A percentile compares a stretch with the other conserved stretches of the same genome.
phyloP scores from a whole-genome alignment of 2,113 vertebrate species.

The Hippoglossus stenolepis region DNA sequence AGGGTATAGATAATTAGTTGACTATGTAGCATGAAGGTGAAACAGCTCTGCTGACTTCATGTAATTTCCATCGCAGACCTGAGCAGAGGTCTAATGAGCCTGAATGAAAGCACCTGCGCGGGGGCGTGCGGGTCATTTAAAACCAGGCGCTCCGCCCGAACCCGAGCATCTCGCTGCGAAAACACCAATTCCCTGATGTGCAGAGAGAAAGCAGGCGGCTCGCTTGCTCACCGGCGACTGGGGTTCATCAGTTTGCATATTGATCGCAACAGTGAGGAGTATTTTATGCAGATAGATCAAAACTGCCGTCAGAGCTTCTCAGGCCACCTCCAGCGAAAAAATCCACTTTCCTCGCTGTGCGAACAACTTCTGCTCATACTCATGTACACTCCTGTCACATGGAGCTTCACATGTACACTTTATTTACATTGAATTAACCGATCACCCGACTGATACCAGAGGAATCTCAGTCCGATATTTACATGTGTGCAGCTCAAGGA shows the following conservation, averaged over 20 bases:
- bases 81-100: slow-evolving; percentile 21
- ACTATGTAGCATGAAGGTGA: slow-evolving; percentile 1
- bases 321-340: background rate
- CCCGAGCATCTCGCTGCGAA: background rate
- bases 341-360: background rate
- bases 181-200: background rate
- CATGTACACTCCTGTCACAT: too few relatives aligned
- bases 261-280: background rate
- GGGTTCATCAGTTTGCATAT: background rate
- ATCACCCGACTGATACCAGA: background rate
- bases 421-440: background rate
- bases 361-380: background rate
- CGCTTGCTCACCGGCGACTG: background rate
- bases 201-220: too few relatives aligned
- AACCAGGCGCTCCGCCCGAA: background rate
- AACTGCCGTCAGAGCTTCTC: background rate
- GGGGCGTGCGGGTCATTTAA: background rate
- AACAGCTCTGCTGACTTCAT: slow-evolving; percentile 1
- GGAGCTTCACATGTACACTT: background rate
- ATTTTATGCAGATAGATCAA: background rate
- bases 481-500: background rate
- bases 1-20: background rate
- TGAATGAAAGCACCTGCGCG: slow-evolving; percentile 21
- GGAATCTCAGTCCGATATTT: background rate
- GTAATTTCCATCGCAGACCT: background rate